phyloP scores from a whole-genome alignment of 2,113 vertebrate genomes.

The Trichomycterus rosablanca region DNA sequence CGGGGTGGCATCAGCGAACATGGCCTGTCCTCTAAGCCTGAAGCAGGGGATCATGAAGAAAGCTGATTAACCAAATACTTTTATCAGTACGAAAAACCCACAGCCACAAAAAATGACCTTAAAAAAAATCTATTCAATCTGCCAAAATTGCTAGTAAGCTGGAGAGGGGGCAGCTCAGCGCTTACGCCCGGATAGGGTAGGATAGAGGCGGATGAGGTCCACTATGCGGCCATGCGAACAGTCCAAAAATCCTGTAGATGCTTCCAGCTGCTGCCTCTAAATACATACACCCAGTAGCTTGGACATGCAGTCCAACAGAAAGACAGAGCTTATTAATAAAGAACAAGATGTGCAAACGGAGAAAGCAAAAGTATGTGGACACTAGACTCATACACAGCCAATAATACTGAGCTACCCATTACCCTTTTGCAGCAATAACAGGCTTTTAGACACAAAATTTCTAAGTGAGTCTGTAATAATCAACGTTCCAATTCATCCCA shows the following conservation, averaged over 20 bases:
- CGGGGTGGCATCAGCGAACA: conserved; percentile 54
- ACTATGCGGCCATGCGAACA: neutral
- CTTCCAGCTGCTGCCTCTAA: conserved; percentile 19
- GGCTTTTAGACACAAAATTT: too few relatives aligned
- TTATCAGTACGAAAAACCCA: conserved; percentile 73
- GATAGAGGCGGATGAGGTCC: conserved; percentile 48
- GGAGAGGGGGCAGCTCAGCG: conserved; percentile 59
- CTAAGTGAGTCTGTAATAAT: too few relatives aligned
- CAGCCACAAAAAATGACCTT: conserved; percentile 64
- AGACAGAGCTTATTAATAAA: conserved; percentile 14
- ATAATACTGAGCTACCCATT: too few relatives aligned
- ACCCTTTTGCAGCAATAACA: too few relatives aligned
- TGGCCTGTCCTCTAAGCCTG: conserved; percentile 59
- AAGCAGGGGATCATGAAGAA: conserved; percentile 60
- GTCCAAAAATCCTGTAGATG: conserved; percentile 28
- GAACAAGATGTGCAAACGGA: conserved; percentile 17
- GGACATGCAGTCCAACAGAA: conserved; percentile 5
- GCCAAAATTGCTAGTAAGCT: conserved; percentile 59
- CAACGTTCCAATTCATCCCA: too few relatives aligned
- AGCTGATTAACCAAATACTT: conserved; percentile 82
- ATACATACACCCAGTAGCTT: neutral
- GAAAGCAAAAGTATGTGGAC: too few relatives aligned
- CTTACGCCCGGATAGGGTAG: conserved; percentile 64
- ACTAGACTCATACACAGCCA: too few relatives aligned
- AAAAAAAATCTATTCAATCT: conserved; percentile 48